phyloP scores from a whole-genome alignment of 2,888 invertebrate species.

The Therioaphis trifolii region DNA sequence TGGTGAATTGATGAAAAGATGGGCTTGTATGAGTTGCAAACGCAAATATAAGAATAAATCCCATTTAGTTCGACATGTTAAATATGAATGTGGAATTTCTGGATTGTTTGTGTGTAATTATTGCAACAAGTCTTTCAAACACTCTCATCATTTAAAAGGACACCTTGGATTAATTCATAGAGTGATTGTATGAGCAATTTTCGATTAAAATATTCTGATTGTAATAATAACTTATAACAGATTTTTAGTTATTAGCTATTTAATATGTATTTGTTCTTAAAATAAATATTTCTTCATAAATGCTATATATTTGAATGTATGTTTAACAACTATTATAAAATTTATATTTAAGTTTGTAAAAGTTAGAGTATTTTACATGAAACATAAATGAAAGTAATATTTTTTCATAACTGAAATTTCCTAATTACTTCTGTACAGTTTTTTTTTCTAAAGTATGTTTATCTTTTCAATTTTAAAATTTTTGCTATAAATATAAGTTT shows the following conservation, averaged over 20 bases:
- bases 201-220: neutral
- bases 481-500: no score
- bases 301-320: no score
- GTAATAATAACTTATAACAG: neutral
- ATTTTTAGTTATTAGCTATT: neutral
- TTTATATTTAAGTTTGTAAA: no score
- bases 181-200: neutral
- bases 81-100: constrained; percentile 76
- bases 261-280: neutral
- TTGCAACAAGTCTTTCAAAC: constrained; percentile 44
- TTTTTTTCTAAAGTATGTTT: no score
- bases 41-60: constrained; percentile 70
- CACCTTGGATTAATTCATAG: constrained; percentile 60
- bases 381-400: no score
- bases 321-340: no score
- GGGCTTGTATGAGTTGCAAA: constrained; percentile 66
- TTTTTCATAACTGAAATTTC: no score
- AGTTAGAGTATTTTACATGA: no score
- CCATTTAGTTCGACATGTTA: constrained; percentile 75
- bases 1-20: neutral
- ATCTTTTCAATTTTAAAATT: no score
- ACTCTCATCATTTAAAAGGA: constrained; percentile 56
- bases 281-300: neutral
- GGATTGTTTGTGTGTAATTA: constrained; percentile 34
- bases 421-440: no score